Percentiles rank a stretch among this genome's conserved stretches.
Evolutionary conservation across 1,140 invertebrate genomes (phyloP).

Genomic region (Lysiphlebus fabarum): DNA sequence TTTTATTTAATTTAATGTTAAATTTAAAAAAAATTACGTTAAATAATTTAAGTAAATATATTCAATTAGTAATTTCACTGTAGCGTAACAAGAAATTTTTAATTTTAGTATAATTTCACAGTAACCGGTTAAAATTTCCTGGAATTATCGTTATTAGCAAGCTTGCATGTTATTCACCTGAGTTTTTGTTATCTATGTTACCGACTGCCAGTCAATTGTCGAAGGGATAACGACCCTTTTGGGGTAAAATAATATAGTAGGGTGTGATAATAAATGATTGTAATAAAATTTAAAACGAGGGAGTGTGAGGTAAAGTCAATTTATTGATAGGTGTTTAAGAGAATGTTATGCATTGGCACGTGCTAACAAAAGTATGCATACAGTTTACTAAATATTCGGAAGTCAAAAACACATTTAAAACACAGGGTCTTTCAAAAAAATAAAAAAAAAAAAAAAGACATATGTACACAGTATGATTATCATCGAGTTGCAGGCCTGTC

Average conservation of each 20-base stretch:
- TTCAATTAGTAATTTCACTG: too few species aligned
- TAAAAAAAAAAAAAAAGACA: too few species aligned
- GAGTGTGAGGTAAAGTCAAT: neutral
- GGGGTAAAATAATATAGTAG: conserved; percentile 13
- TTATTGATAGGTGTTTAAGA: neutral
- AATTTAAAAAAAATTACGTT: too few species aligned
- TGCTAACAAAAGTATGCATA: conserved; percentile 23
- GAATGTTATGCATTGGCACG: conserved; percentile 27
- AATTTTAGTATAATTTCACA: too few species aligned
- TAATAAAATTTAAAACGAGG: neutral
- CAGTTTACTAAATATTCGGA: conserved; percentile 35
- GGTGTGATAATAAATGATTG: neutral
- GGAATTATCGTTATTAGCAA: conserved; percentile 3
- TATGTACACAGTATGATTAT: conserved; percentile 5
- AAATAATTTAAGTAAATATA: too few species aligned
- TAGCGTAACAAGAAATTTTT: too few species aligned
- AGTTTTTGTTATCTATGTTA: conserved; percentile 13
- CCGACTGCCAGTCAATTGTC: conserved; percentile 11
- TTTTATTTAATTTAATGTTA: too few species aligned
- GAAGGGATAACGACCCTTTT: neutral
- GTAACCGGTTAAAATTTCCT: too few species aligned
- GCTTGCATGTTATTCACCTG: neutral
- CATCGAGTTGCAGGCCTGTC: neutral
- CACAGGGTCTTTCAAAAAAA: conserved; percentile 1
- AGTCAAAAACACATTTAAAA: conserved; percentile 17